Percentiles rank a stretch among this genome's conserved stretches.
These are phyloP conservation scores for Smittia aterrima DNA, from an alignment of 2,888 invertebrate genomes.

Conservation along the genomic window DNA sequence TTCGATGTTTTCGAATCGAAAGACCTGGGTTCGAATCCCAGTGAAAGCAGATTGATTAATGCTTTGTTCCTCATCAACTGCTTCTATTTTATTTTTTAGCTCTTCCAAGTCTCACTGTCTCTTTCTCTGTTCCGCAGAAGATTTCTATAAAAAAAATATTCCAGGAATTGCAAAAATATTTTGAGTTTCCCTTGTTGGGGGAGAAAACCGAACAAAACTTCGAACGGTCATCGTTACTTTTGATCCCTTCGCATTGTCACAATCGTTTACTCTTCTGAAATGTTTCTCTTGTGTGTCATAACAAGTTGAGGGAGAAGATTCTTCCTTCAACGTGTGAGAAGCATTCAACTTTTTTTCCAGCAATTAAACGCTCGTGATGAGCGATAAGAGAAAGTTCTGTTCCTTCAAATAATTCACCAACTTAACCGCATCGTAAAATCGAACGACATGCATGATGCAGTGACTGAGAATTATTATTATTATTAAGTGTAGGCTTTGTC, in stretches of 20 bases:
- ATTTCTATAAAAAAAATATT: too few species aligned
- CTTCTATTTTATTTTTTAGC: too few species aligned
- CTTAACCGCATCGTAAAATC: constrained; percentile 41
- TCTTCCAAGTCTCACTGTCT: too few species aligned
- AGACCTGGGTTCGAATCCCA: too few species aligned
- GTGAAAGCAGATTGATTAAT: too few species aligned
- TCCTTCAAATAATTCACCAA: constrained; percentile 28
- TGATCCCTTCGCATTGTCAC: constrained; percentile 10
- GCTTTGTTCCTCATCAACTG: too few species aligned
- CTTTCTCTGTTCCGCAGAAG: too few species aligned
- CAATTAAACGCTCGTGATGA: constrained; percentile 27
- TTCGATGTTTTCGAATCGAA: too few species aligned
- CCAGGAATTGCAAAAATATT: too few species aligned
- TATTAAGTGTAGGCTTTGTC: constrained; percentile 21
- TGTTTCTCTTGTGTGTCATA: constrained; percentile 16
- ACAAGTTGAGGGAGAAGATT: background rate
- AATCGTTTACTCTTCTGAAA: background rate
- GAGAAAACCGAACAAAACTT: background rate
- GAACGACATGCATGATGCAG: constrained; percentile 10
- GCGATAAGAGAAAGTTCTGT: background rate
- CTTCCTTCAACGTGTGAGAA: background rate
- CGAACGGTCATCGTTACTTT: background rate
- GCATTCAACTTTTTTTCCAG: constrained; percentile 12
- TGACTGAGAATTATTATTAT: constrained; percentile 22
- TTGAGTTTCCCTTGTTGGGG: too few species aligned